Base-by-base conservation (phyloP, 2,888 invertebrate genomes). In the Adela reaumurella region DNA sequence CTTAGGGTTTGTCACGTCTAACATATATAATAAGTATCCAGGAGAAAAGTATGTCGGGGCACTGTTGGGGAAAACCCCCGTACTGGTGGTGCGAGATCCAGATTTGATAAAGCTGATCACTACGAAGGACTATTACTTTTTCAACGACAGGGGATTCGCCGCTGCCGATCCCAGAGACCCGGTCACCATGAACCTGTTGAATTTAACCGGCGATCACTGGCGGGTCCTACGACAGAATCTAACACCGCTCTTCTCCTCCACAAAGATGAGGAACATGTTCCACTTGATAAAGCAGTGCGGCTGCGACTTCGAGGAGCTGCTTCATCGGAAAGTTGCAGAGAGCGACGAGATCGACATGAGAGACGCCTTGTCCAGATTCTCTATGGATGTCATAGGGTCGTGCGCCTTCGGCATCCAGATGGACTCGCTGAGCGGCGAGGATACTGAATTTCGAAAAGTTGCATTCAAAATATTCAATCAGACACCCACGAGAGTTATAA, bases 181-280 rank as follows among this genome's bases (percentile, higher is more conserved):
- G 2, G 18, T 64, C 0, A 61, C 64, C 0, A 56, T 56, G 28
- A 67, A 62, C 28, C 51, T 74, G 1, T 71, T 73, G 52, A 61
- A 57, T 46, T 55, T 57, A 0, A 55, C 61, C 42, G 74, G 74
- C 0, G 68, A 73, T 52, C 52, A 55, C 2, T 74, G 74, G 73
- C 70, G 65, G 47, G 62, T 69, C 0, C 41, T 66, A 2, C 57
- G 74, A 1, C 73, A 72, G 52, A 69, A 70, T 48, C 50, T 68
- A 11, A 67, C 67, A 0, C 68, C 68, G 1, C 47, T 73, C 0
- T 76, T 73, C 53, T 63, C 74, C 0, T 62, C 68, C 0, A 56
- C 64, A 0, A 74, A 72, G 54, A 68, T 73, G 62, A 72, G 64
- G 51, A 68, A 61, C 16, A 74, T 74, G 74, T 74, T 72, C 46